These are phyloP conservation scores for Psittacula echo DNA, from an alignment of 2,797 vertebrate species.

Conservation along the genomic window DNA sequence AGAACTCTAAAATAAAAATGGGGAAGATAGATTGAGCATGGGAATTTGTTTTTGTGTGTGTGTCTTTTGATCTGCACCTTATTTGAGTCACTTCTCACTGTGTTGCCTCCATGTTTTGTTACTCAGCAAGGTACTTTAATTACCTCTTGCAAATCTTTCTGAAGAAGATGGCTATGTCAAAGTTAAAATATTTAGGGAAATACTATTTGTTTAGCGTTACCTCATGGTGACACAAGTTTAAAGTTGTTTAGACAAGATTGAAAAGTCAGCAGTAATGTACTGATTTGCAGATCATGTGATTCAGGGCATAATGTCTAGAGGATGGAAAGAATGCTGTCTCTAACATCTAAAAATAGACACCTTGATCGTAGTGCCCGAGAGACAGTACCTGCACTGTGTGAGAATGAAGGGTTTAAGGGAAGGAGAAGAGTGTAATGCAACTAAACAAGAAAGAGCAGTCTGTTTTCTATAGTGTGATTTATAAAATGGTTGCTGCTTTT, in stretches of 20 bases:
- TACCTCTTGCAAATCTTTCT: neutral
- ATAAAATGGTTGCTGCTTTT: constrained; percentile 9
- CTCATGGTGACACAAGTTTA: neutral
- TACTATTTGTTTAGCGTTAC: neutral
- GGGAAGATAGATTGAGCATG: neutral
- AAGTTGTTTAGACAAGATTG: neutral
- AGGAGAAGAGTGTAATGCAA: neutral
- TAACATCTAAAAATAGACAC: neutral
- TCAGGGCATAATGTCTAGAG: neutral
- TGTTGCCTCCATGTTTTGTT: neutral
- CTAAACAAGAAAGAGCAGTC: neutral
- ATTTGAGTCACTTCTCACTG: neutral
- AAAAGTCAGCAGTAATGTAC: neutral
- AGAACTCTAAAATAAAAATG: neutral
- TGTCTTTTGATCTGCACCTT: neutral
- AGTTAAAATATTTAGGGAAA: neutral
- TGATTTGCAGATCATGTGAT: neutral
- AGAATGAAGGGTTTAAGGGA: neutral
- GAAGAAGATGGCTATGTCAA: neutral
- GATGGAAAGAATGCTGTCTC: neutral
- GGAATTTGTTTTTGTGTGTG: neutral
- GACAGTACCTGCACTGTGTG: neutral
- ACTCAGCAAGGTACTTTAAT: neutral
- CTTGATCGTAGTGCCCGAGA: neutral
- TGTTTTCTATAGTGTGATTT: neutral